Conservation (phyloP, 2,113 vertebrate species). For the Tupaia chinensis region DNA sequence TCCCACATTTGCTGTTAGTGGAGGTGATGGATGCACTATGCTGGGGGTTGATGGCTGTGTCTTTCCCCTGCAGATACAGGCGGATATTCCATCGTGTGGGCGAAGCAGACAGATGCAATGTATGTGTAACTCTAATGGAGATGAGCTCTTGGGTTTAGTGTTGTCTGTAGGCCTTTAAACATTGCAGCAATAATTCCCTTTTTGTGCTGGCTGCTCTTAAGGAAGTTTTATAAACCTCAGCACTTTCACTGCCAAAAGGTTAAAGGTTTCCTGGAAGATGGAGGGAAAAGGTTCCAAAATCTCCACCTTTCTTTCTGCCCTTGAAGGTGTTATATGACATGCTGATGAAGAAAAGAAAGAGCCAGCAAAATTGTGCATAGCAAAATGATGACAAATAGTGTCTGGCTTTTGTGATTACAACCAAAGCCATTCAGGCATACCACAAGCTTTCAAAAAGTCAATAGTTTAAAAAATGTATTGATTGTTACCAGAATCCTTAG, state of each 20-base stretch:
- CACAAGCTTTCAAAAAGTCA: conserved; percentile 60
- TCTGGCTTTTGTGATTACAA: conserved; percentile 64
- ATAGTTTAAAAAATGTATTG: conserved; percentile 68
- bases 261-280: conserved; percentile 67
- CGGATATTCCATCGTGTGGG: background rate
- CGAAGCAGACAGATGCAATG: background rate
- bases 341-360: conserved; percentile 45
- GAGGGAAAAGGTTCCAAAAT: background rate
- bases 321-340: conserved; percentile 57
- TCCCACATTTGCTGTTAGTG: conserved; percentile 43
- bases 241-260: conserved; percentile 65
- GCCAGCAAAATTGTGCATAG: conserved; percentile 66
- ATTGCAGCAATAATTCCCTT: conserved; percentile 20
- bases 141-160: background rate
- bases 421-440: background rate
- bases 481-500: conserved; percentile 57
- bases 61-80: conserved; percentile 15
- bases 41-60: conserved; percentile 3
- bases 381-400: conserved; percentile 70
- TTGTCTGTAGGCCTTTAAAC: conserved; percentile 53
- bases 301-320: conserved; percentile 32
- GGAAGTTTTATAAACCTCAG: conserved; percentile 64
- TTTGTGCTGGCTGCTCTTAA: conserved; percentile 29
- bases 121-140: background rate
- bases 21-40: conserved; percentile 38